Base-by-base conservation (phyloP, 1,140 invertebrate species). In the Cyrtorhinus lividipennis region DNA sequence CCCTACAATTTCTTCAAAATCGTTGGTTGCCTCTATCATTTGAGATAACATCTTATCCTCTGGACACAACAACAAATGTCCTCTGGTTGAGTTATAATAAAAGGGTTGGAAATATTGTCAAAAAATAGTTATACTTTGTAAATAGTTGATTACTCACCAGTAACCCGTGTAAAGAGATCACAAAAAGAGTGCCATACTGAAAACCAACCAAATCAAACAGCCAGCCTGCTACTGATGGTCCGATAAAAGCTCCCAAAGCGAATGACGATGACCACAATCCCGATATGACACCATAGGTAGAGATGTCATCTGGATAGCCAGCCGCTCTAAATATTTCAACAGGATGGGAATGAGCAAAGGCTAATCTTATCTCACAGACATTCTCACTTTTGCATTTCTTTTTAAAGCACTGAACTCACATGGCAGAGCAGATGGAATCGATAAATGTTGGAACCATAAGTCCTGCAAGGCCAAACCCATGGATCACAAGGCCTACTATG, bases 201-300 rank as follows among this genome's bases (percentile, higher is more conserved):
- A 78, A 79, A 3, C 76, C 76, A 30, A 77, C 69, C 26, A 64
- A 18, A 48, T 79, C 75, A 57, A 69, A 72, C 2, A 79, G 64
- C 2, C 72, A 61, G 2, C 77, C 77, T 18, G 72, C 74, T 38
- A 75, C 66, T 0, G 74, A 76, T 2, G 76, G 75, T 0, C 77
- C 77, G 45, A 76, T 65, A 67, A 78, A 78, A 38, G 73, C 74
- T 30, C 78, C 78, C 2, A 79, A 66, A 18, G 78, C 77, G 67
- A 77, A 78, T 1, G 75, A 71, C 1, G 76, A 77, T 2, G 77
- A 74, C 74, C 77, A 78, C 1, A 80, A 68, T 1, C 77, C 76
- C 0, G 79, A 80, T 15, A 79, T 70, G 1, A 79, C 48, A 2
- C 77, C 77, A 64, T 79, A 79, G 0, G 78, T 80, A 23, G 70